Percentiles rank a stretch among this genome's conserved stretches.
These are phyloP conservation scores for Neodiprion fabricii DNA, from an alignment of 1,140 invertebrate genomes.

Conservation along the genomic window DNA sequence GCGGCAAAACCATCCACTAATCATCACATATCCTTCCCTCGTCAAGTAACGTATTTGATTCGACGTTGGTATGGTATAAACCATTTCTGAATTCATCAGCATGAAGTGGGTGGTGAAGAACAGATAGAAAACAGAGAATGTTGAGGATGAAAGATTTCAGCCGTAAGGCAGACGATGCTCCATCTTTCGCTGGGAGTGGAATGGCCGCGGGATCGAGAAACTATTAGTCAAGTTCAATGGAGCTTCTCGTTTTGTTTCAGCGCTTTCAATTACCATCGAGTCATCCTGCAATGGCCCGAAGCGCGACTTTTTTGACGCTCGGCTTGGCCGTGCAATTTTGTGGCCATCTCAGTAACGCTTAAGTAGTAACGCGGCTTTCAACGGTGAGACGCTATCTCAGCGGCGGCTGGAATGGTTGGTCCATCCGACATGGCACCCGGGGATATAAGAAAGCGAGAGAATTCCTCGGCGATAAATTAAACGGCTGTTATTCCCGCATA, in stretches of 20 bases:
- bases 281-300: background rate
- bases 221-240: background rate
- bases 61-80: too few relatives aligned
- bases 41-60: too few relatives aligned
- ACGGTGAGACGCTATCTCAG: background rate
- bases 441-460: conserved; percentile 2
- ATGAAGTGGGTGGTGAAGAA: too few relatives aligned
- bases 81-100: too few relatives aligned
- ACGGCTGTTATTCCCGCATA: background rate
- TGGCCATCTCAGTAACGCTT: background rate
- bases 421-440: background rate
- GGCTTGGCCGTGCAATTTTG: background rate
- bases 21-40: too few relatives aligned
- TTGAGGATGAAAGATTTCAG: too few relatives aligned
- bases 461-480: background rate
- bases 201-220: too few relatives aligned
- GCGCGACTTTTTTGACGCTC: background rate
- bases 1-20: too few relatives aligned
- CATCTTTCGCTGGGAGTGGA: too few relatives aligned
- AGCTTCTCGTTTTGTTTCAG: background rate
- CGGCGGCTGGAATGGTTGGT: background rate
- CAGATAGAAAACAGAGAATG: too few relatives aligned
- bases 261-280: background rate
- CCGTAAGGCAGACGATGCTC: too few relatives aligned
- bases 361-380: too few relatives aligned